Evolutionary conservation across 2,888 invertebrate genomes (phyloP).

Genomic region (Acanthosoma haemorrhoidale): DNA sequence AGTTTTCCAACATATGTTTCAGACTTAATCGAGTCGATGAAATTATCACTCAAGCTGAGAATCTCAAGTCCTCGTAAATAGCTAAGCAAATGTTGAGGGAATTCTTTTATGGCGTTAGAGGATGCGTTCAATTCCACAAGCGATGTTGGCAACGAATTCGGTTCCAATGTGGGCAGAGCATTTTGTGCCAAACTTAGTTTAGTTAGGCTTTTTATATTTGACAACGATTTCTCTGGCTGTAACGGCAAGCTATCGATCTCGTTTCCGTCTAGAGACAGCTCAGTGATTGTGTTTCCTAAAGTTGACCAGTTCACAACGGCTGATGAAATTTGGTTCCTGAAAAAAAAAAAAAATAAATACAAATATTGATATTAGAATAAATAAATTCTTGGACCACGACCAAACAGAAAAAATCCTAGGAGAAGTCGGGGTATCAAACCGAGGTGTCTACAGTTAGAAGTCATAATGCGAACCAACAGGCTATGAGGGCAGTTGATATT

Average conservation of each 20-base stretch:
- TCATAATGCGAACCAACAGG: no score
- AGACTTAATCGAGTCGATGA: slow-evolving; percentile 54
- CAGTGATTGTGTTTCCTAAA: slow-evolving; percentile 66
- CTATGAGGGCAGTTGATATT: no score
- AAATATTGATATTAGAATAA: no score
- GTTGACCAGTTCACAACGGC: slow-evolving; percentile 69
- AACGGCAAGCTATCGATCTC: slow-evolving; percentile 57
- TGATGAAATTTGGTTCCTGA: slow-evolving; percentile 33
- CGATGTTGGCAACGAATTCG: slow-evolving; percentile 51
- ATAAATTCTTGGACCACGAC: no score
- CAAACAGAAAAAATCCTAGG: no score
- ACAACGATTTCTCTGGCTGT: slow-evolving; percentile 49
- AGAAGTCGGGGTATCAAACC: no score
- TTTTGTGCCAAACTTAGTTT: slow-evolving; percentile 67
- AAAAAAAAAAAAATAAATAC: no score
- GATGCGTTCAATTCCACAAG: slow-evolving; percentile 66
- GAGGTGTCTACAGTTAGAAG: no score
- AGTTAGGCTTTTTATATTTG: slow-evolving; percentile 53
- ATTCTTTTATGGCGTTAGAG: slow-evolving; percentile 63
- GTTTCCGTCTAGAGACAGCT: slow-evolving; percentile 74
- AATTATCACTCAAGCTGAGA: slow-evolving; percentile 63
- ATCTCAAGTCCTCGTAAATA: slow-evolving; percentile 60
- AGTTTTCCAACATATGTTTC: slow-evolving; percentile 55
- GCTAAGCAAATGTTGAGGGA: slow-evolving; percentile 60
- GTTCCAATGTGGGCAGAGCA: slow-evolving; percentile 37